These are phyloP conservation scores for Thalpophila matura DNA, from an alignment of 2,888 invertebrate species.

Conservation along the genomic window DNA sequence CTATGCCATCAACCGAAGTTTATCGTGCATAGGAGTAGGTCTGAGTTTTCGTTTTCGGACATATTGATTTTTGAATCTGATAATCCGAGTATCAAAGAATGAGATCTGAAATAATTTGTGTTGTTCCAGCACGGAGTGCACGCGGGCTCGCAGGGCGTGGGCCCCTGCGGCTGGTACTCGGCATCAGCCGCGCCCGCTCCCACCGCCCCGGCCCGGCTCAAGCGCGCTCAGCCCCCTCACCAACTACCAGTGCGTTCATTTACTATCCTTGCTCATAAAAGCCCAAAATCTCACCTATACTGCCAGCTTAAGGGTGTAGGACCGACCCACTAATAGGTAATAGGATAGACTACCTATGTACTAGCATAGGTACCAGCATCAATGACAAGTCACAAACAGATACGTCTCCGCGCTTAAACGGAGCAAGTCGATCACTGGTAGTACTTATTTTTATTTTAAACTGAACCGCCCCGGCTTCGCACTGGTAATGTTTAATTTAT, in stretches of 20 bases:
- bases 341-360: too few relatives aligned
- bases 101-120: slow-evolving; percentile 8
- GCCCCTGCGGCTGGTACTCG: slow-evolving; percentile 89
- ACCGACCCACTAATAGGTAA: too few relatives aligned
- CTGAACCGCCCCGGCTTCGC: too few relatives aligned
- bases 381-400: too few relatives aligned
- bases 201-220: slow-evolving; percentile 86
- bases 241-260: slow-evolving; percentile 82
- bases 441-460: too few relatives aligned
- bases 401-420: too few relatives aligned
- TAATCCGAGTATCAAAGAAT: neutral
- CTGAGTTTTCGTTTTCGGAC: neutral
- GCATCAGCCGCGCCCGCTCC: slow-evolving; percentile 87
- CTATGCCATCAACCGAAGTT: neutral
- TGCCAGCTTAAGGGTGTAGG: neutral
- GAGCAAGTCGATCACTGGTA: too few relatives aligned
- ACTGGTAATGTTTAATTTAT: too few relatives aligned
- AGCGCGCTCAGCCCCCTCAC: slow-evolving; percentile 85
- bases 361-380: too few relatives aligned
- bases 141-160: slow-evolving; percentile 84
- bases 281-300: too few relatives aligned
- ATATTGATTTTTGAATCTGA: neutral
- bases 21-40: neutral
- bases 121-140: slow-evolving; percentile 85
- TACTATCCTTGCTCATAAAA: neutral